Evolutionary conservation across 2,113 vertebrate species (phyloP), one percentile per base, ranked within the genome.

Genomic region (Hepsetus odoe): DNA sequence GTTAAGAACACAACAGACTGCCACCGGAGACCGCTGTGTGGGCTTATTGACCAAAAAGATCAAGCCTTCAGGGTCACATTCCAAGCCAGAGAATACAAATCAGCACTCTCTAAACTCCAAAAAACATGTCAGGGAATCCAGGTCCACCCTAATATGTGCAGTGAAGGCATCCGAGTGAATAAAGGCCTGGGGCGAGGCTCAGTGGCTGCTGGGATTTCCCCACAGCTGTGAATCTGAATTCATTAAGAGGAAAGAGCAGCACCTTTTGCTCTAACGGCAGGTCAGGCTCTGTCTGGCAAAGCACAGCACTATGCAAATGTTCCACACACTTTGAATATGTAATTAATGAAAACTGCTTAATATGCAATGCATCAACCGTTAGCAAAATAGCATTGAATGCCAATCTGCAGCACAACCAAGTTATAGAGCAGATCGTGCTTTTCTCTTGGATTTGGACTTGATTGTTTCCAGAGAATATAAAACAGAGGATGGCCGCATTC

Each of bases 281-380:
- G 38, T 56, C 11, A 7, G 65, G 62, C 62, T 67, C 74, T 42
- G 16, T 53, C 24, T 55, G 20, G 26, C 44, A 5, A 30, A 65
- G 38, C 22, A 35, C 28, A 24, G 14, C 6, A 0, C 33, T 67
- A 67, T 76, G 74, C 74, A 76, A 56, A 76, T 56, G 33, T 38
- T 67, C 33, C 26, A 30, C 62, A 56, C 24, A 40, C 38, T 40
- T 13, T 67, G 62, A 64, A 76, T 76, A 76, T 30, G 53, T 38
- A 67, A 76, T 76, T 76, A 76, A 30, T 26, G 33, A 13, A 51
- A 67, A 55, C 62, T 67, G 46, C 18, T 76, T 76, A 76, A 76
- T 56, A 76, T 40, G 61, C 61, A 8, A 18, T 33, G 26, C 33
- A 65, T 65, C 11, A 10, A 2, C 40, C 53, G 55, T 55, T 56